Percentiles rank a stretch among this genome's conserved stretches.
Evolutionary conservation across 2,888 invertebrate species (phyloP).

Genomic region (Eupithecia insigniata): DNA sequence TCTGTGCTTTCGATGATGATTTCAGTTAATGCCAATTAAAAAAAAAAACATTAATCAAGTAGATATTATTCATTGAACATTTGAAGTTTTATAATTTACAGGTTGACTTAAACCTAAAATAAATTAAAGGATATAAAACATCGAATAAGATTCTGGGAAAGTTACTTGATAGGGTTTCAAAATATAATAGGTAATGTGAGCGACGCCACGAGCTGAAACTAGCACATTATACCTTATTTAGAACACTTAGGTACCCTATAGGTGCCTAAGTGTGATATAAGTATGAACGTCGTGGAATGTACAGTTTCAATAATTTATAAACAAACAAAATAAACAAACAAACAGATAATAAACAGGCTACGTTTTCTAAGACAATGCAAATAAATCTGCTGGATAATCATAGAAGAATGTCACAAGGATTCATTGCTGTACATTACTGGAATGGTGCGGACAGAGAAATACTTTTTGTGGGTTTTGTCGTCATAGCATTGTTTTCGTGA

Average conservation of each 20-base stretch:
- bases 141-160: not conserved
- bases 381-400: constrained; percentile 49
- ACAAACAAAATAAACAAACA: constrained; percentile 4
- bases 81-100: too few species aligned
- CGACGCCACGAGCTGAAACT: not conserved
- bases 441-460: constrained; percentile 75
- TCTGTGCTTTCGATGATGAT: too few species aligned
- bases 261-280: too few species aligned
- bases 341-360: not conserved
- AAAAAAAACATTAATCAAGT: too few species aligned
- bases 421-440: constrained; percentile 72
- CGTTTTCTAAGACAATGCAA: constrained; percentile 26
- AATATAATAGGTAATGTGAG: not conserved
- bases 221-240: not conserved
- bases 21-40: too few species aligned
- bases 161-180: not conserved
- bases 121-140: not conserved
- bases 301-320: not conserved
- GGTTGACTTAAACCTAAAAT: too few species aligned
- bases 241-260: too few species aligned
- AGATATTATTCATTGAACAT: too few species aligned
- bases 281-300: not conserved
- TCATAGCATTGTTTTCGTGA: constrained; percentile 23
- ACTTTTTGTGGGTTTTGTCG: constrained; percentile 64
- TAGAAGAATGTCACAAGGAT: constrained; percentile 65